Evolutionary conservation across 2,888 invertebrate genomes (phyloP), one percentile per base, ranked within the genome.

Genomic region (Adelognathus sp.): DNA sequence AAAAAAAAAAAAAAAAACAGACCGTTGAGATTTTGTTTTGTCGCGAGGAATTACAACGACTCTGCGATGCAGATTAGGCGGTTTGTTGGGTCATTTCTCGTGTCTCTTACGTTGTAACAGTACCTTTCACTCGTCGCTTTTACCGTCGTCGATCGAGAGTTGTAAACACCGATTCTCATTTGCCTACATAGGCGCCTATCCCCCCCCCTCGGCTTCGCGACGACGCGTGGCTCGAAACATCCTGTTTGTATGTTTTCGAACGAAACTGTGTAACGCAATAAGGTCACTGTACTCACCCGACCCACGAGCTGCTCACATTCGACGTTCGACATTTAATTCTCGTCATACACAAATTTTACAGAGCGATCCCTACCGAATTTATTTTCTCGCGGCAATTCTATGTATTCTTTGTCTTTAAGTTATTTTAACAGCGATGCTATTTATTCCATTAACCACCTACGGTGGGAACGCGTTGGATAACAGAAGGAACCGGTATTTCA

Each of bases 91-190:
- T 39, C 21, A 14, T 39, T 39, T 39, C 21, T 27, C 24, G 24
- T 41, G n/a, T n/a, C 39, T 60, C 60, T 39, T 24, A n/a, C n/a
- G n/a, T 14, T 11, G 6, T n/a, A 7, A 39, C 24, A 3, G 39
- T 39, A 16, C 31, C 60, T 60, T 60, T 60, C 39, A 39, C 60
- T 60, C 18, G 39, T 60, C 14, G 60, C 11, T 39, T n/a, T 7
- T 41, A n/a, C n/a, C n/a, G 14, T 9, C 31, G n/a, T 7, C 24
- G 24, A 41, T 21, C 18, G 60, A 60, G 24, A 39, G 39, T 60
- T 6, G 33, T 60, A 60, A 60, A 39, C 39, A 14, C n/a, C 46
- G 14, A 0, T 2, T 41, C 16, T 33, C 16, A 29, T 27, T 36
- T 9, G 36, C 16, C 16, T 41, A n/a, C 44, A 16, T 14, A 44